Evolutionary conservation across 2,113 vertebrate species (phyloP).

Genomic region (Leucopsar rothschildi): DNA sequence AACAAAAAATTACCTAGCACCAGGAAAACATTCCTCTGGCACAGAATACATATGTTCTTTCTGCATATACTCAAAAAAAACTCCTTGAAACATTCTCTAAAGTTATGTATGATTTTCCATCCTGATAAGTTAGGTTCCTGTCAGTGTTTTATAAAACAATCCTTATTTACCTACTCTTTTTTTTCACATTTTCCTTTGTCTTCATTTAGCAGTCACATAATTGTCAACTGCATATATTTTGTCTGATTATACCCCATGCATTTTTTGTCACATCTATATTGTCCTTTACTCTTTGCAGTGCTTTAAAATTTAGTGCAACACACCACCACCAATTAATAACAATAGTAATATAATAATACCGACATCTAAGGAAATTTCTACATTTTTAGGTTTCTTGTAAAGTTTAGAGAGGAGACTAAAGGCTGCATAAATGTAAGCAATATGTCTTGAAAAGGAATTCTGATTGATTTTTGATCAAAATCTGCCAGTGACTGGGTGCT

Average conservation of each 20-base stretch:
- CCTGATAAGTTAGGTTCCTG: neutral
- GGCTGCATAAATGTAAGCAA: neutral
- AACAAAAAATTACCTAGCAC: neutral
- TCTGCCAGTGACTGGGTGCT: neutral
- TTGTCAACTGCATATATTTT: neutral
- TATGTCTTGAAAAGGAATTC: neutral
- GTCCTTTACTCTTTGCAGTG: neutral
- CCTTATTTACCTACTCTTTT: neutral
- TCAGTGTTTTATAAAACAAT: neutral
- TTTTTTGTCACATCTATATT: neutral
- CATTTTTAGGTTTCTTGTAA: neutral
- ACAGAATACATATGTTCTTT: neutral
- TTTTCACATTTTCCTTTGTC: neutral
- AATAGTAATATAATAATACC: neutral
- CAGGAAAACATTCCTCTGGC: constrained; percentile 22
- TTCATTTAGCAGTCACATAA: neutral
- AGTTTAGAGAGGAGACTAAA: neutral
- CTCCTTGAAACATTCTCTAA: neutral
- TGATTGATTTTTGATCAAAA: neutral
- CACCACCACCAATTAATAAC: neutral
- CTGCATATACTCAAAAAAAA: neutral
- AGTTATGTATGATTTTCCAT: neutral
- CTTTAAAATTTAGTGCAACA: neutral
- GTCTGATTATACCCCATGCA: neutral
- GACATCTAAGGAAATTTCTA: neutral